phyloP scores from a whole-genome alignment of 1,140 invertebrate species.

The Campoletis sonorensis region DNA sequence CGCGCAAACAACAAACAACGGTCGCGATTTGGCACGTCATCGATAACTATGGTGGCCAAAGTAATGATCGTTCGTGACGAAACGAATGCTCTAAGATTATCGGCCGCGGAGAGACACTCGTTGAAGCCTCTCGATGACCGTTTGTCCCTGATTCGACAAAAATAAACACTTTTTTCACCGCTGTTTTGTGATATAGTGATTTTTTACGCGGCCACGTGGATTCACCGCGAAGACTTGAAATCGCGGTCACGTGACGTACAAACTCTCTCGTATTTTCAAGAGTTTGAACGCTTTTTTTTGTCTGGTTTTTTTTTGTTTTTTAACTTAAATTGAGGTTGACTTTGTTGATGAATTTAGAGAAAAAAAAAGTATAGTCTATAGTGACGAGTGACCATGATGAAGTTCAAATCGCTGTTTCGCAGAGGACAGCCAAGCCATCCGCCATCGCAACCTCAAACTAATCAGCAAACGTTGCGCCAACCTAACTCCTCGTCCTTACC shows the following conservation, averaged over 20 bases:
- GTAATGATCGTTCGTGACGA: constrained; percentile 8
- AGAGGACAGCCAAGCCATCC: constrained; percentile 79
- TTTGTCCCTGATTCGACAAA: neutral
- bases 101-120: neutral
- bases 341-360: constrained; percentile 25
- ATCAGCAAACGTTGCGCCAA: constrained; percentile 73
- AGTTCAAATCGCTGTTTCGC: constrained; percentile 88
- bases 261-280: too few species aligned
- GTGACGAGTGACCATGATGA: constrained; percentile 82
- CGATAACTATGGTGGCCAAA: constrained; percentile 23
- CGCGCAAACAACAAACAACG: neutral
- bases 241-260: too few species aligned
- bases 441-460: constrained; percentile 66
- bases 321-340: constrained; percentile 2
- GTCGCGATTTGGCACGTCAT: neutral
- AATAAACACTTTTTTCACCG: neutral
- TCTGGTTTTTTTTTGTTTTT: too few species aligned
- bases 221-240: too few species aligned
- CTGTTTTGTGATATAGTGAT: neutral
- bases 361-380: constrained; percentile 47
- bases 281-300: too few species aligned
- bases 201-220: too few species aligned
- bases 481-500: constrained; percentile 50
- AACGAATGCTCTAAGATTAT: constrained; percentile 5
- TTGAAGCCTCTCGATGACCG: constrained; percentile 12